Evolutionary conservation across 2,888 invertebrate species (phyloP).

Genomic region (Elysia crispata): DNA sequence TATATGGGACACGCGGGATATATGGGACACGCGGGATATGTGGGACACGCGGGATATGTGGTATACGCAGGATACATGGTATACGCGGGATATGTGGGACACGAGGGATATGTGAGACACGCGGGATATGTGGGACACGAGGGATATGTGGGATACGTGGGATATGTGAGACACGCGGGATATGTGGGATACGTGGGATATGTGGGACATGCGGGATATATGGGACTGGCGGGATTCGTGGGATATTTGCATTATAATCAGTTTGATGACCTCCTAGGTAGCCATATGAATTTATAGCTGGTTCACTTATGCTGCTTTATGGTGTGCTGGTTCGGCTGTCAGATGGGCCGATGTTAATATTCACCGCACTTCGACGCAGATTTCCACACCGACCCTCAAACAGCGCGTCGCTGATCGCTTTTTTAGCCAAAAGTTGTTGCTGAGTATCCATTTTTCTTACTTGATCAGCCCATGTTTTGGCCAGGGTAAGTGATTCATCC

Average conservation of each 20-base stretch:
- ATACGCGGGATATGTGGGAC: too few species aligned
- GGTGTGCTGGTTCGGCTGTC: constrained; percentile 22
- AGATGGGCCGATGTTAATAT: constrained; percentile 14
- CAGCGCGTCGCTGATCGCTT: constrained; percentile 11
- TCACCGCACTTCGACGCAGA: neutral
- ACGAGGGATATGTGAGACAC: too few species aligned
- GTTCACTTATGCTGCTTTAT: constrained; percentile 28
- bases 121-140: too few species aligned
- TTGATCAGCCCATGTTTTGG: constrained; percentile 20
- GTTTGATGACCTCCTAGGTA: constrained; percentile 22
- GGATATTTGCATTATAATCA: constrained; percentile 12
- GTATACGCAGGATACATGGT: too few species aligned
- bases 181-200: too few species aligned
- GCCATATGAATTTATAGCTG: constrained; percentile 10
- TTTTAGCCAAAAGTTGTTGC: constrained; percentile 9
- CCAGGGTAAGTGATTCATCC: neutral
- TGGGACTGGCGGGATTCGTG: too few species aligned
- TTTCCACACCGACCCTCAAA: constrained; percentile 16
- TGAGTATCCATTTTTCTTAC: constrained; percentile 24
- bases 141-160: too few species aligned
- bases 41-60: too few species aligned
- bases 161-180: too few species aligned
- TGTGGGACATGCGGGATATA: too few species aligned
- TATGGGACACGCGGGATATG: too few species aligned
- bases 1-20: too few species aligned